Conservation (phyloP, 2,113 vertebrate species). For the Peucedramus taeniatus region DNA sequence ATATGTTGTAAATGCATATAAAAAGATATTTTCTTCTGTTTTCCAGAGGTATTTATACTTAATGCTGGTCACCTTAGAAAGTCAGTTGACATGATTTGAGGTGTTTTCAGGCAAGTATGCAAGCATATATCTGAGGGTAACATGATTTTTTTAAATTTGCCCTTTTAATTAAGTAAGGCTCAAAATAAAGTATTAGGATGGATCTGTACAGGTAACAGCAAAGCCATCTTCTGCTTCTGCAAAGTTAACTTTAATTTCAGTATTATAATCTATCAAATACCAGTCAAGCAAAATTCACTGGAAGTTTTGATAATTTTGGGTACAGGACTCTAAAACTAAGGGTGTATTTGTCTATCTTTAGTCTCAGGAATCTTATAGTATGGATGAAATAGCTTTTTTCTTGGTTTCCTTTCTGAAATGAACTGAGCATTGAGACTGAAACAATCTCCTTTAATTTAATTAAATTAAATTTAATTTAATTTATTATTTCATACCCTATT, state of each 20-base stretch:
- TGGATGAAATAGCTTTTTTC: neutral
- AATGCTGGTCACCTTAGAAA: neutral
- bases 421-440: neutral
- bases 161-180: neutral
- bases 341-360: neutral
- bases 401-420: neutral
- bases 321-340: neutral
- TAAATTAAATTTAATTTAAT: too few relatives aligned
- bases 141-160: neutral
- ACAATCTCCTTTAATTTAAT: too few relatives aligned
- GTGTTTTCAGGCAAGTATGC: neutral
- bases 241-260: neutral
- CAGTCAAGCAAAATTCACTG: neutral
- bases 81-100: neutral
- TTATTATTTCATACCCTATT: neutral
- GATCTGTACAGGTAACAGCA: neutral
- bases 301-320: neutral
- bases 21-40: neutral
- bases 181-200: neutral
- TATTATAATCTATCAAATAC: neutral
- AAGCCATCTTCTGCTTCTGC: neutral
- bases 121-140: neutral
- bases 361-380: neutral
- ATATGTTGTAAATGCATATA: neutral
- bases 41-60: neutral